Base-by-base conservation (phyloP, 2,797 vertebrate species). In the Lutjanus argentimaculatus region DNA sequence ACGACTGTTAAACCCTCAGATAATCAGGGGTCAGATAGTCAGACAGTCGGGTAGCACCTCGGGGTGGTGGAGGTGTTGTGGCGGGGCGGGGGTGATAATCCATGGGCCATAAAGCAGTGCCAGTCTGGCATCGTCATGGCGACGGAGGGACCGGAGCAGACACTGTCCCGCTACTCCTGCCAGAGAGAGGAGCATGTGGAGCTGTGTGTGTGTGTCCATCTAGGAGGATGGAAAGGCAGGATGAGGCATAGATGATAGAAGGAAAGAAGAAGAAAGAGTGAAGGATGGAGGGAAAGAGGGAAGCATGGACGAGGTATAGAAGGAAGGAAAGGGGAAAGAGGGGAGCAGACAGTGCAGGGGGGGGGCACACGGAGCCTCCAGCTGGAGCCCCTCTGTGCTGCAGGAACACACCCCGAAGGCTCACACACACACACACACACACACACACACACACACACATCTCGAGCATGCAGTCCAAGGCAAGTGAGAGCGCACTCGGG, bases 381-480 rank as follows among this genome's bases (percentile, higher is more conserved):
- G 89, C 90, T 93, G 86, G 89, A 89, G 80, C 43, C 80, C 78
- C 88, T 89, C 67, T 88, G 82, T 78, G 87, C 75, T 87, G 77
- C 65, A 84, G 81, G 80, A 92, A 82, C 81, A 89, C 80, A 89
- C 72, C 79, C 85, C 10, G 36, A 77, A 77, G 80, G 83, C 80
- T 53, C 19, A 1, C 53, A 9, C 57, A 48, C 55, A 57, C 67
- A 68, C 72, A 68, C 77, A 64, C 61, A 57, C 72, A 68, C 77
- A 64, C 61, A 57, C 19, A 1, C 53, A 9, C 57, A 48, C 55
- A 57, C 67, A 68, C 72, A 68, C 77, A 64, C 61, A 57, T n/a
- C 70, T 51, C 72, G 58, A 3, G 17, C 59, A 58, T 43, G 43
- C 57, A 71, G 70, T 85, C 78, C 61, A 77, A 80, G 43, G 17